A percentile compares a stretch with the other conserved stretches of the same genome.
These are phyloP conservation scores for Amblyjoppa fuscipennis DNA, from an alignment of 2,888 invertebrate genomes.

Conservation along the genomic window DNA sequence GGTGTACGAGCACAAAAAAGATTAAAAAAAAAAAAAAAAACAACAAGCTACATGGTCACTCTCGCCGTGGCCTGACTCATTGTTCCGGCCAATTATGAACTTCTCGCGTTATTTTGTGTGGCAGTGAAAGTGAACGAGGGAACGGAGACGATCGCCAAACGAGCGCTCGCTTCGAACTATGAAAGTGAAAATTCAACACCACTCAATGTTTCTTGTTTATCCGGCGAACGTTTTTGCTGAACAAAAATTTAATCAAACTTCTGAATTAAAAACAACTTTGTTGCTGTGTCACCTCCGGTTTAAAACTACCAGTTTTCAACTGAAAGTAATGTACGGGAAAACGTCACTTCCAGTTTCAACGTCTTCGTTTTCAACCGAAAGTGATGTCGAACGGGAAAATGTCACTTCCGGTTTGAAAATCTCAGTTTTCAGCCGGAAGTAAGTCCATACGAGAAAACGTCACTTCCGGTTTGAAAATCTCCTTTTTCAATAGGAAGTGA, in stretches of 20 bases:
- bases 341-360: too few relatives aligned
- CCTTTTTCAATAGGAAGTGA: too few relatives aligned
- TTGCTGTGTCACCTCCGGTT: too few relatives aligned
- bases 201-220: neutral
- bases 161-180: conserved; percentile 2
- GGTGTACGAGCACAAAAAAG: neutral
- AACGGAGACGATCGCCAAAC: neutral
- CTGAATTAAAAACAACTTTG: too few relatives aligned
- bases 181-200: conserved; percentile 43
- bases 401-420: too few relatives aligned
- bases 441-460: too few relatives aligned
- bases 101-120: conserved; percentile 39
- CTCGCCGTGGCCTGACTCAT: conserved; percentile 32
- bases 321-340: too few relatives aligned
- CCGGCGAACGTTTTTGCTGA: neutral
- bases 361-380: too few relatives aligned
- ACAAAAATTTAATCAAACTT: neutral
- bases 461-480: too few relatives aligned
- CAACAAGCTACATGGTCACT: neutral
- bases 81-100: conserved; percentile 50
- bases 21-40: neutral
- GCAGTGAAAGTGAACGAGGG: conserved; percentile 52
- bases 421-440: too few relatives aligned
- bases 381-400: too few relatives aligned
- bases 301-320: too few relatives aligned